Percentiles rank a stretch among this genome's conserved stretches.
phyloP scores from a whole-genome alignment of 2,888 invertebrate species.

The Drymonia ruficornis region DNA sequence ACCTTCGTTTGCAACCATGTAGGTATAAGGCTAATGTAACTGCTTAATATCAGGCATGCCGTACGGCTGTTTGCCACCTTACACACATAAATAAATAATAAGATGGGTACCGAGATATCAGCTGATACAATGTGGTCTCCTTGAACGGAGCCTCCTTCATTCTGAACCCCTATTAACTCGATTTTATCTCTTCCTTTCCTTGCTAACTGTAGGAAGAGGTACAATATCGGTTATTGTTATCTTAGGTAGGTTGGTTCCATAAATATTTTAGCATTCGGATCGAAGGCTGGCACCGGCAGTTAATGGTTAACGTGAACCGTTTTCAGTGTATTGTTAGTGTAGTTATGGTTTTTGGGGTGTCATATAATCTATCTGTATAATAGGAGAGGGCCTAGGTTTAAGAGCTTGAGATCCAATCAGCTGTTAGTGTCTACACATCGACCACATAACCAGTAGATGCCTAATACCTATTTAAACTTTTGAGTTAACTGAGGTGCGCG shows the following conservation, averaged over 20 bases:
- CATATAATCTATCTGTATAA: constrained; percentile 15
- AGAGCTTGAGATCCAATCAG: background rate
- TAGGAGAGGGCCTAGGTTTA: background rate
- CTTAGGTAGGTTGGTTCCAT: constrained; percentile 26
- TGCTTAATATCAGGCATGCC: no score
- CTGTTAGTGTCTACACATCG: no score
- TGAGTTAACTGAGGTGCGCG: no score
- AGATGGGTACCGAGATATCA: background rate
- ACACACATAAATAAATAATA: background rate
- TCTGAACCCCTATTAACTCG: constrained; percentile 28
- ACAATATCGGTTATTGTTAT: constrained; percentile 32
- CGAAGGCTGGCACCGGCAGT: constrained; percentile 9
- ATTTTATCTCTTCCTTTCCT: constrained; percentile 28
- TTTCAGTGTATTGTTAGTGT: no score
- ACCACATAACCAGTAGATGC: no score
- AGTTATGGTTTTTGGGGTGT: background rate
- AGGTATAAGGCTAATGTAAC: no score
- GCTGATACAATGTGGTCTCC: constrained; percentile 21
- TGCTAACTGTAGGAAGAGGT: constrained; percentile 13
- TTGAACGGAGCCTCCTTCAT: constrained; percentile 20
- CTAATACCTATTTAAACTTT: no score
- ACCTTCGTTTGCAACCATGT: no score
- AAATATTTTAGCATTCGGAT: constrained; percentile 33
- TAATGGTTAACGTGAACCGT: constrained; percentile 30
- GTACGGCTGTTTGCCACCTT: no score